Base-by-base conservation (phyloP, 2,113 vertebrate species). In the Toxotes chatareus region DNA sequence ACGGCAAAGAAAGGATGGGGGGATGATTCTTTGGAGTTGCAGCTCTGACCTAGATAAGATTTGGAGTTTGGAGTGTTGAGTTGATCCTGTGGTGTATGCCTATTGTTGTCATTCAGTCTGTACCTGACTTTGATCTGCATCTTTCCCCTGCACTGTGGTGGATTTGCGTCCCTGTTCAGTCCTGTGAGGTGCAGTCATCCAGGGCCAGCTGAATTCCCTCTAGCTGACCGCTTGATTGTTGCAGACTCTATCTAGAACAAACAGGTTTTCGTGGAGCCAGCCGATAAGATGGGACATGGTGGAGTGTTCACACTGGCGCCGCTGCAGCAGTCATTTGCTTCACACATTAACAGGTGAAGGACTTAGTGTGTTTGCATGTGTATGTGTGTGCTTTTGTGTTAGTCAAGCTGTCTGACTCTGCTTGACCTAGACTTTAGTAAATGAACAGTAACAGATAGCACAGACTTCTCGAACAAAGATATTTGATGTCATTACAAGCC, bases 281-380 rank as follows among this genome's bases (percentile, higher is more conserved):
- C 70, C 63, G 93, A 93, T 93, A 92, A 93, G 90, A 85, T 23
- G 85, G 84, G 80, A 86, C 87, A 86, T 66, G 77, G 84, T 80
- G 77, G 82, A 85, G 84, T 84, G 87, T 84, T 86, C 80, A 46
- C 72, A 61, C 65, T 87, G 91, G 92, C 82, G 89, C 91, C 82
- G 3, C 79, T 53, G 77, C 64, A 59, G 82, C 73, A 82, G 79
- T 78, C 81, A 87, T 88, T 90, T 88, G 80, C 79, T 86, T 89
- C 91, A 87, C 87, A 88, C 84, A 68, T 82, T 90, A 91, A 92
- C 92, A 93, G 90, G 91, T 91, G 90, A 93, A 90, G 82, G 83
- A 85, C 82, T 84, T 75, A 49, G 78, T 57, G 84, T 82, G 77
- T 82, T 61, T 76, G 36, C n/a, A 4, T 64, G 46, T 65, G 46